Evolutionary conservation across 1,140 invertebrate species (phyloP).

Genomic region (Papilio polytes): DNA sequence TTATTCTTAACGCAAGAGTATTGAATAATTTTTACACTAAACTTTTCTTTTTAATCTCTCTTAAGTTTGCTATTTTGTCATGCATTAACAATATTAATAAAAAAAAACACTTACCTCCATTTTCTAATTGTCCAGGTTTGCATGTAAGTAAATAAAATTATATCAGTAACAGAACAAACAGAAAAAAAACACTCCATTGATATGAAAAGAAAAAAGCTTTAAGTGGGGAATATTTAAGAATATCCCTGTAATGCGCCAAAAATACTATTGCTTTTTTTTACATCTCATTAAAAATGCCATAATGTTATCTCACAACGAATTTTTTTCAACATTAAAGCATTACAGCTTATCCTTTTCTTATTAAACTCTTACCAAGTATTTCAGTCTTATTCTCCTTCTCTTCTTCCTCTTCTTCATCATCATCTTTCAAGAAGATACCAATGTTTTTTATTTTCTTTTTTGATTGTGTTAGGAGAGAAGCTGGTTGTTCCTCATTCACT

Average conservation of each 20-base stretch:
- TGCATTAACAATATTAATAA: constrained; percentile 32
- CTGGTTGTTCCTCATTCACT: constrained; percentile 95
- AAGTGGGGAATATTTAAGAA: background rate
- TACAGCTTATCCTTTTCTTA: background rate
- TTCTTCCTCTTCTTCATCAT: constrained; percentile 94
- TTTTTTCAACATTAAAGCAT: too few relatives aligned
- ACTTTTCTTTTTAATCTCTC: too few relatives aligned
- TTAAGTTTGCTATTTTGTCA: background rate
- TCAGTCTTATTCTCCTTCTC: constrained; percentile 88
- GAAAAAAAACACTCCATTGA: constrained; percentile 20
- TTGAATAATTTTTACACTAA: too few relatives aligned
- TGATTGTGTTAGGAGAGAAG: constrained; percentile 94
- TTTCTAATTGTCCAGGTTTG: constrained; percentile 72
- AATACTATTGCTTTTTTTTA: background rate
- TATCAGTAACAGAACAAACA: constrained; percentile 57
- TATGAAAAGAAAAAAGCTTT: background rate
- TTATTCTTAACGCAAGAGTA: too few relatives aligned
- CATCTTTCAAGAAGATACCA: constrained; percentile 97
- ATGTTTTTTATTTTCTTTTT: constrained; percentile 99
- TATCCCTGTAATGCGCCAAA: background rate
- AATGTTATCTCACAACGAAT: too few relatives aligned
- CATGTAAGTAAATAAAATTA: constrained; percentile 76
- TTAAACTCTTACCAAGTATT: constrained; percentile 76
- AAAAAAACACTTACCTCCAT: constrained; percentile 72
- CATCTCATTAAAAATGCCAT: background rate